Percentiles rank a stretch among this genome's conserved stretches.
phyloP scores from a whole-genome alignment of 2,113 vertebrate genomes.

The Stigmatopora nigra region DNA sequence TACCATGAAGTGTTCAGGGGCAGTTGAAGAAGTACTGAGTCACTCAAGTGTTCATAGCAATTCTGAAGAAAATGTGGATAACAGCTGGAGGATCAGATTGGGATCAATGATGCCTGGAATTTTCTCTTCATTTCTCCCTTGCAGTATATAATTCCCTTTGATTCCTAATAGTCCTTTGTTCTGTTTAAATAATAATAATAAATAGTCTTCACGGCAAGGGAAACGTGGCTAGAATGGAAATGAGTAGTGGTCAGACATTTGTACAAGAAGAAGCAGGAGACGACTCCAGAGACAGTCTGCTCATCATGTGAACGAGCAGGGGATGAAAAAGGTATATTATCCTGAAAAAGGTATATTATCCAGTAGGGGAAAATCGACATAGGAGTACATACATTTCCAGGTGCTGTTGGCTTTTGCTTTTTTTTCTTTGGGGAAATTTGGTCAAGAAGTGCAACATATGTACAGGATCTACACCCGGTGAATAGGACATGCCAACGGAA shows the following conservation, averaged over 20 bases:
- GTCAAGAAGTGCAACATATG: slow-evolving; percentile 7
- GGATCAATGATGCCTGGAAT: slow-evolving; percentile 53
- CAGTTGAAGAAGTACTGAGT: slow-evolving; percentile 36
- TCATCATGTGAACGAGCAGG: background rate
- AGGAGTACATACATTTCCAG: slow-evolving; percentile 19
- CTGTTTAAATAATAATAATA: slow-evolving; percentile 31
- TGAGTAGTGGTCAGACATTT: slow-evolving; percentile 33
- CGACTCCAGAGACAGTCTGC: background rate
- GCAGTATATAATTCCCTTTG: slow-evolving; percentile 21
- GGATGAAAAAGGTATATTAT: slow-evolving; percentile 14
- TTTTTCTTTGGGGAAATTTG: slow-evolving; percentile 6
- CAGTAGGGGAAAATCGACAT: slow-evolving; percentile 22
- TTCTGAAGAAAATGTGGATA: slow-evolving; percentile 51
- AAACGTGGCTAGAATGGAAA: slow-evolving; percentile 56
- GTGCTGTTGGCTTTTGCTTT: slow-evolving; percentile 22
- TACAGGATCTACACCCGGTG: slow-evolving; percentile 11
- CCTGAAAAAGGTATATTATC: slow-evolving; percentile 14
- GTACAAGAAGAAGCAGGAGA: slow-evolving; percentile 34
- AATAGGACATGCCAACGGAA: slow-evolving; percentile 7
- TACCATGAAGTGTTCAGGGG: slow-evolving; percentile 44
- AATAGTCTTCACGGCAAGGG: slow-evolving; percentile 29
- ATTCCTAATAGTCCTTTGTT: slow-evolving; percentile 23
- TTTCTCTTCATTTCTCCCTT: slow-evolving; percentile 42
- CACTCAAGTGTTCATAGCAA: slow-evolving; percentile 45
- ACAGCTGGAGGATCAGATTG: slow-evolving; percentile 34